These are phyloP conservation scores for Himantopus leucocephalus DNA, from an alignment of 2,113 vertebrate genomes.

Conservation along the genomic window DNA sequence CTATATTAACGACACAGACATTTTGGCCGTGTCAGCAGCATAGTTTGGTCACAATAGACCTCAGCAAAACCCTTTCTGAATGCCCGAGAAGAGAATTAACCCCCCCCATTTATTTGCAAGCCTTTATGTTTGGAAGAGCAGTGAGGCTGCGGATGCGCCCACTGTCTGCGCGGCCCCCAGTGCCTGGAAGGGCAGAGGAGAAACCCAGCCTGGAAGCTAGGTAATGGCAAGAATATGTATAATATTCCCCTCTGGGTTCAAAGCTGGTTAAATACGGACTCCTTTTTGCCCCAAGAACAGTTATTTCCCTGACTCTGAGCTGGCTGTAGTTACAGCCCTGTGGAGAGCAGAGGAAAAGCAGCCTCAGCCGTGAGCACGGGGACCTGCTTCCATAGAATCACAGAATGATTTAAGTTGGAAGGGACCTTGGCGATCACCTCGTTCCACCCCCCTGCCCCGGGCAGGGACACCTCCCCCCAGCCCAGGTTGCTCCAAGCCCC, in stretches of 20 bases:
- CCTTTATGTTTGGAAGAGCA: background rate
- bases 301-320: background rate
- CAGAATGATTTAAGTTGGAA: too few species aligned
- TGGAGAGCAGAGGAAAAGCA: background rate
- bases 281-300: background rate
- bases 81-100: background rate
- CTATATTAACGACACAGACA: accelerated
- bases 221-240: background rate
- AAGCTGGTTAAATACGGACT: background rate
- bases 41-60: background rate
- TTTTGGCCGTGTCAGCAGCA: background rate
- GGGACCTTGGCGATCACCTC: too few species aligned
- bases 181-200: background rate
- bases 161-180: accelerated
- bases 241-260: background rate
- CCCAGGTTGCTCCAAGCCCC: too few species aligned
- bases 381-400: background rate
- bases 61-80: background rate
- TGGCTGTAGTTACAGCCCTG: background rate
- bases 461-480: too few species aligned
- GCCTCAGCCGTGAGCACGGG: background rate
- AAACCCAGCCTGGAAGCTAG: background rate
- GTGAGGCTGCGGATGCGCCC: accelerated
- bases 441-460: too few species aligned
- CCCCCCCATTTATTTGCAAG: accelerated